Conservation (phyloP, 64 coral and sea anemone species). For the Montipora capricornis region DNA sequence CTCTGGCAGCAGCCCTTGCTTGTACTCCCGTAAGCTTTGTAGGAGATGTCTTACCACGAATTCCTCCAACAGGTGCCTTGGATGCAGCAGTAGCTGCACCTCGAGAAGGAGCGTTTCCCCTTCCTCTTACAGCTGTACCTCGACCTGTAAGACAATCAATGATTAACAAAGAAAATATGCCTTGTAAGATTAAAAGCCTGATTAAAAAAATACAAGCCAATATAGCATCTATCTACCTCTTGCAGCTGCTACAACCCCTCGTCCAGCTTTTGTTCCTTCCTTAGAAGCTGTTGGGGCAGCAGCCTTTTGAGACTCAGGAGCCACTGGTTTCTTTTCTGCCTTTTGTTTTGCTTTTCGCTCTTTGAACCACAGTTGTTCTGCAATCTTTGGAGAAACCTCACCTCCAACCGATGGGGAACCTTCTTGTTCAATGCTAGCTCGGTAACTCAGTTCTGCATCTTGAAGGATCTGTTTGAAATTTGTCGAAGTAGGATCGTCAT, state of each 20-base stretch:
- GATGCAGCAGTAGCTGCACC: constrained; percentile 29
- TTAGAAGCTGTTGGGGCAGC: not conserved
- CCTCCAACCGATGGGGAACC: constrained; percentile 70
- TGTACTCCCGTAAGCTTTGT: constrained; percentile 42
- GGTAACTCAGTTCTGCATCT: constrained; percentile 87
- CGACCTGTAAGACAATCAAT: constrained; percentile 28
- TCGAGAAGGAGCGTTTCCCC: constrained; percentile 31
- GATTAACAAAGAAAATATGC: not conserved
- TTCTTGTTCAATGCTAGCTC: constrained; percentile 87
- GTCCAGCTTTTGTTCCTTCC: not conserved
- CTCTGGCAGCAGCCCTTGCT: constrained; percentile 34
- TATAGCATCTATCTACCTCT: constrained; percentile 35
- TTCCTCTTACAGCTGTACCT: constrained; percentile 19
- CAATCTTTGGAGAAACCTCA: constrained; percentile 45
- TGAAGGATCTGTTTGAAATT: constrained; percentile 58
- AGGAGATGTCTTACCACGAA: constrained; percentile 64
- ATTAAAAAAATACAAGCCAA: not conserved
- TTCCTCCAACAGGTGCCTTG: constrained; percentile 30
- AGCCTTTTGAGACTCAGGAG: constrained; percentile 27
- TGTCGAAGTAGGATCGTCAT: constrained; percentile 53
- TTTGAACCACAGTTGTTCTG: constrained; percentile 88
- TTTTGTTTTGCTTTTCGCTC: constrained; percentile 70
- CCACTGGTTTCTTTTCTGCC: constrained; percentile 49
- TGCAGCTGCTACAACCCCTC: constrained; percentile 37
- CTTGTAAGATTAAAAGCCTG: too few relatives aligned